phyloP scores from a whole-genome alignment of 30 jellyfish, hydroid and myxozoan species.

The Aurelia aurita complex sp. Pacific region DNA sequence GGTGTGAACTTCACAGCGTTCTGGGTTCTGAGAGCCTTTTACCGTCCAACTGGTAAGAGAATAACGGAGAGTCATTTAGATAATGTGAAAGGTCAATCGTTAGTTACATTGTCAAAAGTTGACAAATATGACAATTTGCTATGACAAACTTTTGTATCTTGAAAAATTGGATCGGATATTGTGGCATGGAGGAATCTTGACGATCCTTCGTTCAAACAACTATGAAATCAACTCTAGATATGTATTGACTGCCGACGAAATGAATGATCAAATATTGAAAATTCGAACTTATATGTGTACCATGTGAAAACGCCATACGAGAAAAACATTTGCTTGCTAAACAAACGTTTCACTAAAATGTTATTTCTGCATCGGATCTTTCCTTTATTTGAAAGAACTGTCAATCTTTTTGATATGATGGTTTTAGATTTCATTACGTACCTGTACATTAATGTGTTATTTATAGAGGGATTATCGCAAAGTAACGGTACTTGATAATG shows the following conservation, averaged over 20 bases:
- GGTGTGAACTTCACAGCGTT: neutral
- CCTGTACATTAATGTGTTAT: neutral
- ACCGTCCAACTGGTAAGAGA: too few relatives aligned
- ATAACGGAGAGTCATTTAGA: conserved; percentile 1
- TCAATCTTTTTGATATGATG: neutral
- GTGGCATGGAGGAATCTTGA: conserved; percentile 27
- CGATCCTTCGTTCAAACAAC: conserved; percentile 40
- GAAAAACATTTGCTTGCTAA: conserved; percentile 21
- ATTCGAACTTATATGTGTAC: conserved; percentile 32
- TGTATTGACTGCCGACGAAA: neutral
- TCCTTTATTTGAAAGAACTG: too few relatives aligned
- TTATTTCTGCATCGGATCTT: neutral
- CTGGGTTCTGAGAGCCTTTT: neutral
- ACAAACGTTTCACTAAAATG: conserved; percentile 17
- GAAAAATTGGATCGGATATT: conserved; percentile 12
- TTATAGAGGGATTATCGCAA: conserved; percentile 1
- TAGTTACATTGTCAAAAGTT: neutral
- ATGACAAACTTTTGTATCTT: conserved; percentile 28
- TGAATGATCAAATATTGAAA: conserved; percentile 30
- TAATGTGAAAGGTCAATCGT: conserved; percentile 1
- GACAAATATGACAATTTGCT: neutral
- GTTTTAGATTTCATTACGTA: neutral
- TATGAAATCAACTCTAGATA: conserved; percentile 46
- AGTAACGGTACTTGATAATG: conserved; percentile 15
- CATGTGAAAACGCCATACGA: conserved; percentile 59